These are phyloP conservation scores for Erebia epiphron DNA, from an alignment of 2,888 invertebrate species.

Conservation along the genomic window DNA sequence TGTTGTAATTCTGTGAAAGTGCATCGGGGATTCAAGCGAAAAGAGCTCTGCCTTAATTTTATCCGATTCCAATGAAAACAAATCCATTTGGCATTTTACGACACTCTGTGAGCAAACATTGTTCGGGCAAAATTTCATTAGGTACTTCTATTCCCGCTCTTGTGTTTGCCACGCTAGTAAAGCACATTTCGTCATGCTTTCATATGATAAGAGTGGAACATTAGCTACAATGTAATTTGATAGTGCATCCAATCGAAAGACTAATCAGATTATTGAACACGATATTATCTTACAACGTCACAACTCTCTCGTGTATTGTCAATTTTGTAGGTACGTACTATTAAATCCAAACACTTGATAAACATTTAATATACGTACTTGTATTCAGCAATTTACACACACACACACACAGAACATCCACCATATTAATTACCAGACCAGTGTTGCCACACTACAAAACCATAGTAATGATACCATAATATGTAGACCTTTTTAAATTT, in stretches of 20 bases:
- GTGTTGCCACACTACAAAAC: too few species aligned
- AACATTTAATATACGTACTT: too few species aligned
- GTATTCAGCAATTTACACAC: too few species aligned
- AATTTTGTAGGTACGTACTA: too few species aligned
- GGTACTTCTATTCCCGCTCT: background rate
- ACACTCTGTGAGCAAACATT: conserved; percentile 8
- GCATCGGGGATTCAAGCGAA: conserved; percentile 20
- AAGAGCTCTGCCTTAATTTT: conserved; percentile 21
- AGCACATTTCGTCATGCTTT: background rate
- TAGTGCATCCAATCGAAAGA: background rate
- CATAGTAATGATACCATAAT: too few species aligned
- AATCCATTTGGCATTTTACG: conserved; percentile 12
- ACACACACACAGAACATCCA: too few species aligned
- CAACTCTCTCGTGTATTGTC: too few species aligned
- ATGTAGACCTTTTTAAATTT: too few species aligned
- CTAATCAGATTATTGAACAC: too few species aligned
- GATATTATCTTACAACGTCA: too few species aligned
- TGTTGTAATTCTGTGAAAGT: conserved; percentile 19
- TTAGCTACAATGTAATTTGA: background rate
- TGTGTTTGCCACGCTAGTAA: background rate
- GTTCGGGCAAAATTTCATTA: conserved; percentile 6
- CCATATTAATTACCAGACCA: too few species aligned
- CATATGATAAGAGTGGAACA: background rate
- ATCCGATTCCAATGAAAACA: conserved; percentile 15
- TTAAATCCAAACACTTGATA: too few species aligned